Conservation (phyloP, 2,113 vertebrate genomes). For the Lipophrys pholis region DNA sequence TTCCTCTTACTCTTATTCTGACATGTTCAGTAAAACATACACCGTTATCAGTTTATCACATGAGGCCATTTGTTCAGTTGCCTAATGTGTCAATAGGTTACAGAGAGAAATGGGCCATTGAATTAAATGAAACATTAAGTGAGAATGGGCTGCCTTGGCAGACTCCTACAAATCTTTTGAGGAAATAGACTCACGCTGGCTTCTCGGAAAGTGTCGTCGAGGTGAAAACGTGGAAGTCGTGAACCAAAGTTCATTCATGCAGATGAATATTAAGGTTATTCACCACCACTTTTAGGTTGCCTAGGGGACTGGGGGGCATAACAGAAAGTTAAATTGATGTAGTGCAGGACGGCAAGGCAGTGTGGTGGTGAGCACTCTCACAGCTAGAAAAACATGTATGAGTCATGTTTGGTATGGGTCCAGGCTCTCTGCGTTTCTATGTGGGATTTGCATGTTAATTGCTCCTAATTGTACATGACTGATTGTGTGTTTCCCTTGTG, state of each 20-base stretch:
- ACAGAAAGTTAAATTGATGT: no score
- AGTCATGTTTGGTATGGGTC: no score
- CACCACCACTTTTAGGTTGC: no score
- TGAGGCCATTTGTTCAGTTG: conserved; percentile 14
- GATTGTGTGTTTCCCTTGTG: no score
- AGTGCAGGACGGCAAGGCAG: no score
- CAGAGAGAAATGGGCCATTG: conserved; percentile 30
- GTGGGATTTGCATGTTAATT: no score
- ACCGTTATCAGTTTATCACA: conserved; percentile 23
- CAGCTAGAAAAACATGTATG: no score
- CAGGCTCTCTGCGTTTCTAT: no score
- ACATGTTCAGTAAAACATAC: conserved; percentile 5
- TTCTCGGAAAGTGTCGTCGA: neutral
- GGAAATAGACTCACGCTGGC: conserved; percentile 8
- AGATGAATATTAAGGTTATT: neutral
- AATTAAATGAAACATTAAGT: conserved; percentile 24
- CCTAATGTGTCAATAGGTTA: conserved; percentile 37
- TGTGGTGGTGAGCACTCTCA: no score
- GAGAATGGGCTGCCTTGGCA: conserved; percentile 18
- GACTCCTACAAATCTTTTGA: conserved; percentile 14
- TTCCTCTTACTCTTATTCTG: neutral
- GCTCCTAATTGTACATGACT: no score
- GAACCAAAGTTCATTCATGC: conserved; percentile 12
- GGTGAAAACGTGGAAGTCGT: conserved; percentile 9
- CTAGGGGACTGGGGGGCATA: no score